phyloP scores from a whole-genome alignment of 2,888 invertebrate genomes.

The Lepidocyrtinus sp. region DNA sequence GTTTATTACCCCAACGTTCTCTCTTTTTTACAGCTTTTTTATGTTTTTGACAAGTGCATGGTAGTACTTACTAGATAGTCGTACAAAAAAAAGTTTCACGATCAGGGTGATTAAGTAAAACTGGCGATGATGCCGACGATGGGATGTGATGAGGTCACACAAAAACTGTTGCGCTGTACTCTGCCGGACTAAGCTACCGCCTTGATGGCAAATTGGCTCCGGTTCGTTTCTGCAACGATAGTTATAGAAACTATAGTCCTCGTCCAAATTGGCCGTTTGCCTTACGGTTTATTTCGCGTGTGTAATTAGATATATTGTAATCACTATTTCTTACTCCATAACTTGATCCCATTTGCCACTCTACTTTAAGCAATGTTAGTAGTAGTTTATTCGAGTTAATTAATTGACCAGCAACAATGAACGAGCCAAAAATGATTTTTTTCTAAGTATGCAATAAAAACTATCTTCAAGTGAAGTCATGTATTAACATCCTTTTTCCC shows the following conservation, averaged over 20 bases:
- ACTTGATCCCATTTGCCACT: no score
- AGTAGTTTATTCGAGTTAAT: no score
- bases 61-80: neutral
- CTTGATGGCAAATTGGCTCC: neutral
- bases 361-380: no score
- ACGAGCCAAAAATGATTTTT: neutral
- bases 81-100: neutral
- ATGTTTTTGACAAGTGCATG: slow-evolving; percentile 11
- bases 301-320: slow-evolving; percentile 15
- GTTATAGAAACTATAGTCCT: no score
- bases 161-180: neutral
- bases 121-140: neutral
- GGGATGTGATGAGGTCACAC: no score
- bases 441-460: neutral
- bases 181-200: no score
- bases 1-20: neutral
- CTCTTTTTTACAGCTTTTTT: slow-evolving; percentile 5
- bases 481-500: no score
- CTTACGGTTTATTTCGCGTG: neutral
- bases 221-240: slow-evolving; percentile 2
- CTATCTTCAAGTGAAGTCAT: neutral
- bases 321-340: neutral
- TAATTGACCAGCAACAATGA: neutral
- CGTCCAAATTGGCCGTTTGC: slow-evolving; percentile 12
- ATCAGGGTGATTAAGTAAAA: slow-evolving; percentile 9